A percentile compares a stretch with the other conserved stretches of the same genome.
These are phyloP conservation scores for Hirtodrosophila trivittata DNA, from an alignment of 2,888 invertebrate genomes.

Conservation along the genomic window DNA sequence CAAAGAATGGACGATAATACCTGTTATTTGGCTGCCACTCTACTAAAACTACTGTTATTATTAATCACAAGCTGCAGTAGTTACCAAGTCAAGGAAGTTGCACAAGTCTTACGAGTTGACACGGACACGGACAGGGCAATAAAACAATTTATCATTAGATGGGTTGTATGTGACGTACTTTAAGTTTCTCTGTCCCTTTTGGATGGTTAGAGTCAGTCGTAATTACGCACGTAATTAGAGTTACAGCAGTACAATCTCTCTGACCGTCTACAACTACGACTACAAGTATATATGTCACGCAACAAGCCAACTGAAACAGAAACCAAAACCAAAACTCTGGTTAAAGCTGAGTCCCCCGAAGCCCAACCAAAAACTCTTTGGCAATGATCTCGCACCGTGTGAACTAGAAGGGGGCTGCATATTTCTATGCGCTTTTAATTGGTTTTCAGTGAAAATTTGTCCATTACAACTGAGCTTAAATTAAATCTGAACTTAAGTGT, in stretches of 20 bases:
- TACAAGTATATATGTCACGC: too few species aligned
- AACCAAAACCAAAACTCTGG: neutral
- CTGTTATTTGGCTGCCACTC: slow-evolving; percentile 27
- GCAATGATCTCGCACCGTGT: slow-evolving; percentile 45
- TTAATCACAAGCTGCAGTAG: slow-evolving; percentile 15
- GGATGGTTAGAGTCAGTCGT: slow-evolving; percentile 22
- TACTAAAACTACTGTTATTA: neutral
- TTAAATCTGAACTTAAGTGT: slow-evolving; percentile 40
- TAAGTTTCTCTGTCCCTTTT: slow-evolving; percentile 38
- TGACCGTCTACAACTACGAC: slow-evolving; percentile 25
- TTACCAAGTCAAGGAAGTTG: slow-evolving; percentile 59
- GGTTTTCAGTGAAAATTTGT: slow-evolving; percentile 15
- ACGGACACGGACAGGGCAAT: slow-evolving; percentile 32
- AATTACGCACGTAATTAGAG: slow-evolving; percentile 68
- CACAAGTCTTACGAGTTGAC: slow-evolving; percentile 51
- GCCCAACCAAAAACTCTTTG: too few species aligned
- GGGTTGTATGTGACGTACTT: slow-evolving; percentile 56
- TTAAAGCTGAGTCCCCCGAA: too few species aligned
- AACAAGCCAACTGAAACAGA: slow-evolving; percentile 30
- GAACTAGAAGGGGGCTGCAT: slow-evolving; percentile 24
- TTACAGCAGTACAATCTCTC: slow-evolving; percentile 54
- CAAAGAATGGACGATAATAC: slow-evolving; percentile 41
- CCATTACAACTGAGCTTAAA: slow-evolving; percentile 51
- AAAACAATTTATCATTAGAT: slow-evolving; percentile 63
- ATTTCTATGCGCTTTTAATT: slow-evolving; percentile 47